phyloP scores from a whole-genome alignment of 2,797 vertebrate genomes.

The Galaxias olidus region DNA sequence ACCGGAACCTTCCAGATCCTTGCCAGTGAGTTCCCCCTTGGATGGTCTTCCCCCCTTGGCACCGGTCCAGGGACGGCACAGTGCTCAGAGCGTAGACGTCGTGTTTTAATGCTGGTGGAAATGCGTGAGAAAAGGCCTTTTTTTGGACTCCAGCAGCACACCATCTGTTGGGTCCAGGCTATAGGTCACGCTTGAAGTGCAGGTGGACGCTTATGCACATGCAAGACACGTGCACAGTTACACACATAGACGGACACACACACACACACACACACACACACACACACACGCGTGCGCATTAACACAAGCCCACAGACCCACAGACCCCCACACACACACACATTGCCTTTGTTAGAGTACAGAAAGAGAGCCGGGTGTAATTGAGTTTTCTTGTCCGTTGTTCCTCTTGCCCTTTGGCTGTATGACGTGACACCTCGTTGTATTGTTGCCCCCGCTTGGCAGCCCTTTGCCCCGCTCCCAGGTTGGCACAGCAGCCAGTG shows the following conservation, averaged over 20 bases:
- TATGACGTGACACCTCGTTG: slow-evolving; percentile 31
- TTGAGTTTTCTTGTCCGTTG: slow-evolving; percentile 55
- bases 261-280: slow-evolving; percentile 9
- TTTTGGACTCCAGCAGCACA: neutral
- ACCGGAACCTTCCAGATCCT: slow-evolving; percentile 96
- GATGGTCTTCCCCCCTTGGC: neutral
- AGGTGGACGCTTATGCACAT: neutral
- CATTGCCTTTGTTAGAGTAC: slow-evolving; percentile 32
- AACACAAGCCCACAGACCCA: neutral
- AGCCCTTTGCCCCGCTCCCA: slow-evolving; percentile 55
- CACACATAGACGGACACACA: neutral
- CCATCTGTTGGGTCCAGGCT: slow-evolving; percentile 10
- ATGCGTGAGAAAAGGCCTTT: neutral
- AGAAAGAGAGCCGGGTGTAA: slow-evolving; percentile 40
- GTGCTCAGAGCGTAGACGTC: too few relatives aligned
- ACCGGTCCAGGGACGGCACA: neutral
- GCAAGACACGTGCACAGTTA: neutral
- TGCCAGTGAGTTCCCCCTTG: slow-evolving; percentile 81
- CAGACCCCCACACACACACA: neutral
- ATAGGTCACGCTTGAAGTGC: neutral
- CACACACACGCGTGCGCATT: neutral
- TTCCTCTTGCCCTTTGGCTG: slow-evolving; percentile 57
- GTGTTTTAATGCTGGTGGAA: too few relatives aligned
- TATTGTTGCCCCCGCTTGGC: slow-evolving; percentile 60
- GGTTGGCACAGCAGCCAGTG: slow-evolving; percentile 46